Evolutionary conservation across 2,113 vertebrate genomes (phyloP).

Genomic region (Pituophis catenifer): DNA sequence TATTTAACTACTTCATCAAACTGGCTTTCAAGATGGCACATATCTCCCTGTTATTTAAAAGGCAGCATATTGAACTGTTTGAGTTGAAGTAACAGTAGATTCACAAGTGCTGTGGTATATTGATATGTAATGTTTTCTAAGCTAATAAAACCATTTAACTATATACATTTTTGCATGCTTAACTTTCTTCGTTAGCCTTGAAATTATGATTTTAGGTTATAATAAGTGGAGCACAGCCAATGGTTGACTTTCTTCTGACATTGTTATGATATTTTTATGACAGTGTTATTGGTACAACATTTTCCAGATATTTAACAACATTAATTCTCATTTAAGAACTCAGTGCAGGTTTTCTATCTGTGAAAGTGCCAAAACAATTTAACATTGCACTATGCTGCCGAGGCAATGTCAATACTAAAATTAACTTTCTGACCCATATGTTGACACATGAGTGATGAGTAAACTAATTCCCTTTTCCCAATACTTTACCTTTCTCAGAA

Average conservation of each 20-base stretch:
- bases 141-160: background rate
- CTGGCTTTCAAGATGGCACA: background rate
- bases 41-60: background rate
- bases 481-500: background rate
- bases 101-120: background rate
- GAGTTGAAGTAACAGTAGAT: background rate
- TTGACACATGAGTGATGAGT: background rate
- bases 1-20: background rate
- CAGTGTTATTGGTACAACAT: background rate
- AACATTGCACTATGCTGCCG: background rate
- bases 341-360: background rate
- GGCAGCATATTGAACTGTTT: background rate
- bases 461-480: background rate
- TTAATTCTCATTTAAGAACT: background rate
- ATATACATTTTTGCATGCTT: background rate
- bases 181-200: background rate
- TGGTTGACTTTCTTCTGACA: background rate
- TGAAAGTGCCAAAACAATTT: background rate
- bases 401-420: background rate
- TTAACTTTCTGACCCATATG: background rate
- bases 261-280: slow-evolving; percentile 1
- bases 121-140: background rate
- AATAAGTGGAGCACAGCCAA: background rate
- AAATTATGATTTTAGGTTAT: background rate
- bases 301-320: background rate